phyloP scores from a whole-genome alignment of 2,888 invertebrate genomes.

The Drosophila affinis region DNA sequence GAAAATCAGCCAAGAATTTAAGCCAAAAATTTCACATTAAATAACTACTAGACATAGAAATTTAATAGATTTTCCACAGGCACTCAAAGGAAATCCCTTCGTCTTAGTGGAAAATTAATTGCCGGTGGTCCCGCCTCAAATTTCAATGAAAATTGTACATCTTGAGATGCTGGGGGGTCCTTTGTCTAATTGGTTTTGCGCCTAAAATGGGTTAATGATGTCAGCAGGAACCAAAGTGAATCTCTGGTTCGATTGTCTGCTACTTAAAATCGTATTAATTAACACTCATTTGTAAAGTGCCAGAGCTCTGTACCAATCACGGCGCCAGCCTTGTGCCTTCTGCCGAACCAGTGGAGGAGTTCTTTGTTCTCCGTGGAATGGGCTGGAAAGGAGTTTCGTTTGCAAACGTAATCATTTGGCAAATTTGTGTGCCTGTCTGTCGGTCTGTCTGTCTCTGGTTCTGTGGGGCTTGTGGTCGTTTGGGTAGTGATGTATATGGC shows the following conservation, averaged over 20 bases:
- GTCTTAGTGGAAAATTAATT: not conserved
- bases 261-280: conserved; percentile 70
- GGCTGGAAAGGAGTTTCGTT: conserved; percentile 20
- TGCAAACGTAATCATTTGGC: conserved; percentile 61
- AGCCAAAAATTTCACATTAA: not conserved
- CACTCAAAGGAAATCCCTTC: not conserved
- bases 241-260: conserved; percentile 52
- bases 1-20: not conserved
- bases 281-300: conserved; percentile 61
- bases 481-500: conserved; percentile 3
- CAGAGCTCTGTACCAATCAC: conserved; percentile 46
- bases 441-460: conserved; percentile 8
- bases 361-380: conserved; percentile 5
- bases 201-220: conserved; percentile 70
- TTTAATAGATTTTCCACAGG: not conserved
- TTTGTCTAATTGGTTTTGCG: conserved; percentile 66
- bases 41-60: not conserved
- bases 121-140: not conserved
- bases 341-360: conserved; percentile 1
- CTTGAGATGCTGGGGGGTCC: not conserved
- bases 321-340: conserved; percentile 33
- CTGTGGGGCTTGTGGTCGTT: conserved; percentile 5
- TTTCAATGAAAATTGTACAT: not conserved
- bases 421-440: conserved; percentile 49
- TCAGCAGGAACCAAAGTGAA: conserved; percentile 24